phyloP scores from a whole-genome alignment of 2,797 vertebrate genomes.

The Cephalopachus bancanus region DNA sequence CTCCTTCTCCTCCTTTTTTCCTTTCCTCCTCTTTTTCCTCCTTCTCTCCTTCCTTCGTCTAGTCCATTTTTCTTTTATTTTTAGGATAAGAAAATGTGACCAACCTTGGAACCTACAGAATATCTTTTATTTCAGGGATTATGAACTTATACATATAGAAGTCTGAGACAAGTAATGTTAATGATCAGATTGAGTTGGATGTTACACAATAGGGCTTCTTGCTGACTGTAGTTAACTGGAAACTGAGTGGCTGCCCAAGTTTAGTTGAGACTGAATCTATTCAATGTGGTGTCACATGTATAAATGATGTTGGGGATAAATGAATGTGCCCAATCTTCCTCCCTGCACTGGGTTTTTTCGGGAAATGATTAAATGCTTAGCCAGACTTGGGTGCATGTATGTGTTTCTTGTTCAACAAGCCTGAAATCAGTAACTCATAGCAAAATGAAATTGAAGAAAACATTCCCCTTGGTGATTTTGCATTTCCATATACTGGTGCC shows the following conservation, averaged over 20 bases:
- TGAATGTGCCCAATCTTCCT: not conserved
- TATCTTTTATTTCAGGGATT: not conserved
- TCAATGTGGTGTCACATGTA: not conserved
- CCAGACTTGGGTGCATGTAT: not conserved
- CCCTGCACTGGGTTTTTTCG: not conserved
- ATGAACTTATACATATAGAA: not conserved
- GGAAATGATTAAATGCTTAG: not conserved
- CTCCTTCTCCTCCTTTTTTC: not conserved
- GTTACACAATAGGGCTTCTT: not conserved
- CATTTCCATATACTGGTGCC: not conserved
- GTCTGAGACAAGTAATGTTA: rapidly evolving
- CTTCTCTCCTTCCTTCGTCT: too few species aligned
- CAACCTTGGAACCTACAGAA: not conserved
- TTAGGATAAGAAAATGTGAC: not conserved
- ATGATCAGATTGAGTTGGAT: not conserved
- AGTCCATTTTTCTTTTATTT: not conserved
- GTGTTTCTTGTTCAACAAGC: too few species aligned
- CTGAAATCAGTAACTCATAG: not conserved
- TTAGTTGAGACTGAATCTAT: not conserved
- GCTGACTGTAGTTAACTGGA: not conserved
- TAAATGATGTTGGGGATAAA: not conserved
- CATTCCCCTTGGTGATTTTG: too few species aligned
- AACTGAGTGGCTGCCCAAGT: too few species aligned
- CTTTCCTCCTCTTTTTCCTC: not conserved
- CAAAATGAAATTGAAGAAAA: not conserved